Evolutionary conservation across 35 echinoderm and acorn worm species (phyloP).

Genomic region (Anneissia japonica): DNA sequence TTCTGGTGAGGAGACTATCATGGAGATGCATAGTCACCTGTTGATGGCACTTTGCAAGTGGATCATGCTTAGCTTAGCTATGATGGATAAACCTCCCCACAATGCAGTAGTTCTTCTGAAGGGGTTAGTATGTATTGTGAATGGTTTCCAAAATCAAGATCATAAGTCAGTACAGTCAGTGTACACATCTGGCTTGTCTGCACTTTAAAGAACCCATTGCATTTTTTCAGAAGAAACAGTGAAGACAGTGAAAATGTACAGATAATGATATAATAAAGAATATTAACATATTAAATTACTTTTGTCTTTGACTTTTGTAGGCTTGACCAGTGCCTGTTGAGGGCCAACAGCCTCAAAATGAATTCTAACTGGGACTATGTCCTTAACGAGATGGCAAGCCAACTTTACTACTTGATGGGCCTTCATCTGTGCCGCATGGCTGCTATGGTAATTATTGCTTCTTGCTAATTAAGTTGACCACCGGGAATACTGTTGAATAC

Average conservation of each 20-base stretch:
- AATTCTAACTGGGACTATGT: slow-evolving; percentile 33
- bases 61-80: slow-evolving; percentile 28
- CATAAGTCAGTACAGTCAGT: too few species aligned
- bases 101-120: neutral
- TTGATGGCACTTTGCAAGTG: slow-evolving; percentile 17
- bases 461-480: too few species aligned
- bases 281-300: neutral
- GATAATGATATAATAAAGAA: too few species aligned
- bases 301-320: slow-evolving; percentile 12
- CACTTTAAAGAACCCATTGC: too few species aligned
- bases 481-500: too few species aligned
- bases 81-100: slow-evolving; percentile 16
- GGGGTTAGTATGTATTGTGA: neutral
- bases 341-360: slow-evolving; percentile 35
- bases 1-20: neutral
- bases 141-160: too few species aligned
- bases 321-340: slow-evolving; percentile 50
- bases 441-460: slow-evolving; percentile 79
- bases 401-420: slow-evolving; percentile 68
- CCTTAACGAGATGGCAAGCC: slow-evolving; percentile 67
- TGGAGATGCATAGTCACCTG: slow-evolving; percentile 20
- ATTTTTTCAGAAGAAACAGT: too few species aligned
- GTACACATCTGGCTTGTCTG: too few species aligned
- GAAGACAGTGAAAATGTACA: too few species aligned
- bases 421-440: slow-evolving; percentile 62